Evolutionary conservation across 2,888 invertebrate genomes (phyloP), one percentile per base, ranked within the genome.

Genomic region (Melanostoma mellinum): DNA sequence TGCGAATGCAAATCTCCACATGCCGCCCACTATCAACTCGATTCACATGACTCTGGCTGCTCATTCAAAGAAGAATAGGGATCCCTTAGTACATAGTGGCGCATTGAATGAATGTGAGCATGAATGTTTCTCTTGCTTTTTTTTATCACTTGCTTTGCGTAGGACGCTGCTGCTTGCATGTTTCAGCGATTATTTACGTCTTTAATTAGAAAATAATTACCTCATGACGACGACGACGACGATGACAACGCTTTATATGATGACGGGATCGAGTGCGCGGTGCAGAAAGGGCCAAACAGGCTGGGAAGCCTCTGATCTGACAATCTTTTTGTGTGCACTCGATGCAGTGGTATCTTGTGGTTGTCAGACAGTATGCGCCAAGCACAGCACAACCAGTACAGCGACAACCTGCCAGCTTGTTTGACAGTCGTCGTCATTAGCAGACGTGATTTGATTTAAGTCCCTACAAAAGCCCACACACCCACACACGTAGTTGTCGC

Each of bases 181-280:
- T 76, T 67, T 61, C 48, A 76, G 67, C 55, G 81, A 77, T 76
- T 72, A 72, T 87, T 86, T 87, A 88, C 87, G 89, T 89, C 89
- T 90, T 89, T 89, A 90, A 90, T 89, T 89, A 89, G 89, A 89
- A 89, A 90, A 89, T 89, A 89, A 89, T 90, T 89, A 88, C 88
- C 87, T 68, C 2, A 38, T 36, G 73, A 85, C 63, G 81, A 86
- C 78, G 85, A 87, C 3, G 33, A 33, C 3, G n/a, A 33, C 4
- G 9, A 9, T 4, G 36, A 30, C 44, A 42, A n/a, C 32, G 30
- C 20, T 20, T 20, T 20, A 20, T 20, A 32, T n/a, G 6, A 5
- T 78, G 65, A 42, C 9, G 48, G 77, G 56, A 63, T 55, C 52
- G 76, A 58, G 78, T 44, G 4, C 61, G 9, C 38, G 20, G 48